Evolutionary conservation across 2,888 invertebrate species (phyloP), one percentile per base, ranked within the genome.

Genomic region (Lypha dubia): DNA sequence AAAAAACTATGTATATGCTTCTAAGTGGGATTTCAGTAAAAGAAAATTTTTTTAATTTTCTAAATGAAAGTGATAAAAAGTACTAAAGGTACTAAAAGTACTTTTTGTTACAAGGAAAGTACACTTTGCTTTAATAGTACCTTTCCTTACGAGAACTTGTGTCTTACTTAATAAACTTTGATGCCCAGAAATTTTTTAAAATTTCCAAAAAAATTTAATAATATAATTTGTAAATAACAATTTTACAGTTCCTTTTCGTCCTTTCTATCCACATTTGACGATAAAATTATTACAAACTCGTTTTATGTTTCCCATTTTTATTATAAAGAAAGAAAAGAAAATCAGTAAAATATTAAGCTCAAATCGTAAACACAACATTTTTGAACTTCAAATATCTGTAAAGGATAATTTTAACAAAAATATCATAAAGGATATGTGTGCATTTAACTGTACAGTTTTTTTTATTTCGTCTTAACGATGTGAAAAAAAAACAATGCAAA

Each of bases 401-500:
- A 53, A 44, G 28, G 24, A 15, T 13, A 53, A 32, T n/a, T 41
- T 24, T 32, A 32, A 32, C 2, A 44, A 44, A 8, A 28, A 41
- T 38, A n/a, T n/a, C n/a, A n/a, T n/a, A n/a, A n/a, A n/a, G n/a
- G n/a, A n/a, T n/a, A n/a, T n/a, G n/a, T n/a, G n/a, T n/a, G n/a
- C n/a, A n/a, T n/a, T n/a, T n/a, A n/a, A n/a, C n/a, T n/a, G n/a
- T n/a, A n/a, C n/a, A n/a, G n/a, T n/a, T n/a, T n/a, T n/a, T n/a
- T n/a, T n/a, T 15, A 65, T 41, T 56, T 44, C 13, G 41, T 13
- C 32, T 53, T 41, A 17, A 58, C 44, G 17, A 38, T 8, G 20
- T 56, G 46, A 11, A 28, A 56, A 77, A n/a, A 44, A 6, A 73
- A 68, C 67, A 83, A 82, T 86, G 83, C 86, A 90, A 87, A 87